A percentile compares a stretch with the other conserved stretches of the same genome.
These are phyloP conservation scores for Frankliniella fusca DNA, from an alignment of 2,888 invertebrate species.

Conservation along the genomic window DNA sequence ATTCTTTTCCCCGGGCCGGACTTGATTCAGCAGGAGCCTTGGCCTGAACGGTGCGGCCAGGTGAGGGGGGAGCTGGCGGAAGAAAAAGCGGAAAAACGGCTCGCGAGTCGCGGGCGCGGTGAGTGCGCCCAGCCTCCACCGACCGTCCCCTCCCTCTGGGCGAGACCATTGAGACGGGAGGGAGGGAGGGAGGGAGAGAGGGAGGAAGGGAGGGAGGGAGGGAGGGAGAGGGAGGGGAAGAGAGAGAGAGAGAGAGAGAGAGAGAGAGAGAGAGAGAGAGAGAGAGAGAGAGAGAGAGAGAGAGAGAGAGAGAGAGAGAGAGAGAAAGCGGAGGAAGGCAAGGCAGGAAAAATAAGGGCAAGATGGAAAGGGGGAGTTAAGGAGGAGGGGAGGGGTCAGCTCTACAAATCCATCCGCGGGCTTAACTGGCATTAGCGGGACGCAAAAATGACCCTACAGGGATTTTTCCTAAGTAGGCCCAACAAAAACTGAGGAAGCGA, in stretches of 20 bases:
- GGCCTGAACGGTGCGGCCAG: too few species aligned
- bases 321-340: background rate
- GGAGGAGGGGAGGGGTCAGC: background rate
- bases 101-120: background rate
- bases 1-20: background rate
- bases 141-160: too few species aligned
- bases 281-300: too few species aligned
- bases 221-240: background rate
- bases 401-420: slow-evolving; percentile 3
- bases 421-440: slow-evolving; percentile 16
- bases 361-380: background rate
- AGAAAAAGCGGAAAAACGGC: background rate
- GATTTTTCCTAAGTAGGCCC: background rate
- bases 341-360: background rate
- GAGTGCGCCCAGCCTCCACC: too few species aligned
- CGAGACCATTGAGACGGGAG: background rate
- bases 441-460: slow-evolving; percentile 8
- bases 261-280: too few species aligned
- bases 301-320: too few species aligned
- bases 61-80: background rate
- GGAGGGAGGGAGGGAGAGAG: background rate
- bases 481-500: background rate
- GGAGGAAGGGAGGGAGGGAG: background rate
- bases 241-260: background rate
- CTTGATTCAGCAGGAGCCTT: background rate